Conservation (phyloP, 35 echinoderm and acorn worm genomes). For the Heliocidaris erythrogramma region DNA sequence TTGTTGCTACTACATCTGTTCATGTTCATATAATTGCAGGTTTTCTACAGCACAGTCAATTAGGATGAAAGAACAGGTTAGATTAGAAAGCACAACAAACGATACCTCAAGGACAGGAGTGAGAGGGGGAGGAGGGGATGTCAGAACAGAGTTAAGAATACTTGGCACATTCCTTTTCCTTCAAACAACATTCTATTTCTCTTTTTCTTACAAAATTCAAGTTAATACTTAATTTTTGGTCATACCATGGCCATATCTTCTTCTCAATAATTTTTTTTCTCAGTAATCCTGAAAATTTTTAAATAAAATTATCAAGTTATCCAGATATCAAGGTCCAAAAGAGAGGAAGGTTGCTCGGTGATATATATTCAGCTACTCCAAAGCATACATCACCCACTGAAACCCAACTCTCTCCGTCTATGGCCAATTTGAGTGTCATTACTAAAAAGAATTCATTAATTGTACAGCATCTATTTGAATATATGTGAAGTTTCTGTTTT, state of each 20-base stretch:
- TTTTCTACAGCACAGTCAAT: background rate
- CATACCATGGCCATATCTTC: background rate
- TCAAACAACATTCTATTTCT: background rate
- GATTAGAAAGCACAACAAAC: background rate
- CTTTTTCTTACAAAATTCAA: background rate
- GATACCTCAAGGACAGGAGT: background rate
- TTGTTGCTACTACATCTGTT: background rate
- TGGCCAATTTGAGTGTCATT: background rate
- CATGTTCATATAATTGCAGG: background rate
- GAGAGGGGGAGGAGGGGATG: background rate
- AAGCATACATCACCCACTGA: background rate
- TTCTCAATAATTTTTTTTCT: background rate
- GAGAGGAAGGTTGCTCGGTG: background rate
- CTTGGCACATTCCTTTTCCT: background rate
- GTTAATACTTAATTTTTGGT: background rate
- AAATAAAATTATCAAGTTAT: background rate
- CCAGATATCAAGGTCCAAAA: background rate
- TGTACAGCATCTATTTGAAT: background rate
- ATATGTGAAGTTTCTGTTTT: background rate
- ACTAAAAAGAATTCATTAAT: background rate
- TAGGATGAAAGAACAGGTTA: background rate
- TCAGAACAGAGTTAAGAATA: background rate
- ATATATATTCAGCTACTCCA: background rate
- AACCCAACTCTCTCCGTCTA: background rate
- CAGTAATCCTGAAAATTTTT: background rate